Base-by-base conservation (phyloP, 2,797 vertebrate genomes). In the Manis javanica region DNA sequence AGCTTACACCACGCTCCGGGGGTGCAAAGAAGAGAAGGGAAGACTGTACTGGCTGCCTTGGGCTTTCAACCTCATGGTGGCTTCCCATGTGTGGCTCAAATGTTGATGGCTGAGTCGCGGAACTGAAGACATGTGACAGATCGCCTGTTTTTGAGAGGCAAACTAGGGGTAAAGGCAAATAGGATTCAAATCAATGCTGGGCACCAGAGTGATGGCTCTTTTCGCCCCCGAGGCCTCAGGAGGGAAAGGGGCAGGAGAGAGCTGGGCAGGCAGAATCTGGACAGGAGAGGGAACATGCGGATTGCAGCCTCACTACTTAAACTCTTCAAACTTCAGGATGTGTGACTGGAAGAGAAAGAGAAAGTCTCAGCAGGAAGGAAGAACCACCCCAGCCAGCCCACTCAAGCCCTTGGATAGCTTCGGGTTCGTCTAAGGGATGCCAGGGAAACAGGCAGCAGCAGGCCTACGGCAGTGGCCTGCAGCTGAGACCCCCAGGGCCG, bases 251-350 rank as follows among this genome's bases (percentile, higher is more conserved):
- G 29, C 37, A 23, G 7, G 4, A n/a, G 2, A 46, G 75, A 64
- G 37, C 12, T 66, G 51, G 4, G 39, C 13, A 39, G 42, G 31
- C 26, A 16, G 63, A 11, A 31, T 15, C 10, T 10, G 11, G 53
- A 21, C n/a, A 9, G 55, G 64, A 83, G 23, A 51, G 2, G 51
- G 24, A 24, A 23, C 46, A 7, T 3, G 29, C 46, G 11, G 29
- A 18, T 1, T 5, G 37, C 0, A 11, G n/a, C 55, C 55, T 34
- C 1, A 0, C 66, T 19, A 91, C 23, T 92, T 57, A 49, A 61
- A 77, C 64, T 83, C 78, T 66, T 94, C 57, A 63, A 86, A 95
- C 64, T 37, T 90, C 31, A 91, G 79, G 79, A 96, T 89, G 31
- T 95, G 90, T 0, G 3, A 72, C 96, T 96, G 42, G 21, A 75